These are phyloP conservation scores for Vanacampus margaritifer DNA, from an alignment of 2,113 vertebrate species.

Conservation along the genomic window DNA sequence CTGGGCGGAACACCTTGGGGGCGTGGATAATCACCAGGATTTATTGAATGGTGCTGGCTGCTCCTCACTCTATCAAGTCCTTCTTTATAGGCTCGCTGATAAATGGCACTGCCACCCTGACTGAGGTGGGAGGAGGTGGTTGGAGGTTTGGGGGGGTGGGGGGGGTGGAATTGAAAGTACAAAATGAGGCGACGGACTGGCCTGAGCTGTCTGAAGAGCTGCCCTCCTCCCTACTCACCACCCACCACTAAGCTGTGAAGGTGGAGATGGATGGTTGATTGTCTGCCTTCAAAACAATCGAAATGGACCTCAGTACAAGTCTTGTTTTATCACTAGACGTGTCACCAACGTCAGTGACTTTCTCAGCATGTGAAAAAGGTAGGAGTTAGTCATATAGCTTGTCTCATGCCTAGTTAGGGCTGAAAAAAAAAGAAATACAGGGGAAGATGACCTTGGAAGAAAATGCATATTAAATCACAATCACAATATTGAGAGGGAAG, in stretches of 20 bases:
- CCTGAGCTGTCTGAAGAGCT: constrained; percentile 52
- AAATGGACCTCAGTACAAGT: neutral
- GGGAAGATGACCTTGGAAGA: too few relatives aligned
- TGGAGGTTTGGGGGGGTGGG: constrained; percentile 30
- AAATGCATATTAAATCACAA: too few relatives aligned
- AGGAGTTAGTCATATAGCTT: neutral
- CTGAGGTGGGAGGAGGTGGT: constrained; percentile 25
- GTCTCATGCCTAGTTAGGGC: neutral
- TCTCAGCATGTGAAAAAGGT: neutral
- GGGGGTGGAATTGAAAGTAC: constrained; percentile 50
- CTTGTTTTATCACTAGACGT: neutral
- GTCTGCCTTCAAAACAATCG: neutral
- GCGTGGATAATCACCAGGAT: constrained; percentile 72
- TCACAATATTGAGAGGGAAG: too few relatives aligned
- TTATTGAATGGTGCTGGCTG: constrained; percentile 69
- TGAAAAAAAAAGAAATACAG: too few relatives aligned
- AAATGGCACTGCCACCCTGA: constrained; percentile 56
- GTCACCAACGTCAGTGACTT: neutral
- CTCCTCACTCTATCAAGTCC: constrained; percentile 69
- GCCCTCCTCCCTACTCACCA: constrained; percentile 20
- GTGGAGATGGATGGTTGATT: constrained; percentile 56
- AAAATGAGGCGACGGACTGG: constrained; percentile 39
- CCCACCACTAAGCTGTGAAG: constrained; percentile 37
- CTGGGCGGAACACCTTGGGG: constrained; percentile 51
- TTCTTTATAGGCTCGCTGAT: constrained; percentile 65